Conservation (phyloP, 2,888 invertebrate genomes). For the Coleophora deauratella region DNA sequence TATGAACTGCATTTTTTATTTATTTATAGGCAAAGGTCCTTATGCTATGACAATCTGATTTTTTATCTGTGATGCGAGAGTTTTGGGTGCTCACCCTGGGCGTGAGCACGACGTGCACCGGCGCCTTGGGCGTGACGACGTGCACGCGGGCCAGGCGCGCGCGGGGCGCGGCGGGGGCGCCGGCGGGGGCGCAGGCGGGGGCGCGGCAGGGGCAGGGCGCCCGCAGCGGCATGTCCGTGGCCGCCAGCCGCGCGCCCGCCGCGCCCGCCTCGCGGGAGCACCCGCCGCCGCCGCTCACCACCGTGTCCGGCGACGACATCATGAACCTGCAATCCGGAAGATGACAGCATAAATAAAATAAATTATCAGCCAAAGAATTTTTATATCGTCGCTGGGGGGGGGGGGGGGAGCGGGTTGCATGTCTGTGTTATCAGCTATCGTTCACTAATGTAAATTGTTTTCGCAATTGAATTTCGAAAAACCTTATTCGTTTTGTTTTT, state of each 20-base stretch:
- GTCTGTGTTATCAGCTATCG: too few relatives aligned
- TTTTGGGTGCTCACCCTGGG: conserved; percentile 83
- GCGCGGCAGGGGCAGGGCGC: conserved; percentile 34
- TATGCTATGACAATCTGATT: too few relatives aligned
- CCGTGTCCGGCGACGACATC: conserved; percentile 89
- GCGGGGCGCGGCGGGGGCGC: conserved; percentile 36
- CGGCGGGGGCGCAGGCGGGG: conserved; percentile 19
- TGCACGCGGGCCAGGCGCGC: conserved; percentile 46
- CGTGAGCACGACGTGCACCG: conserved; percentile 89
- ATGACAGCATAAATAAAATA: too few relatives aligned
- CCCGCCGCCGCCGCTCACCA: conserved; percentile 77
- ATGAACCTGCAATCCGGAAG: conserved; percentile 62
- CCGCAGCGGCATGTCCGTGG: conserved; percentile 85
- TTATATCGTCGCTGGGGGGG: too few relatives aligned
- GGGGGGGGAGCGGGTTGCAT: too few relatives aligned
- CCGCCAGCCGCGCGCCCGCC: conserved; percentile 89
- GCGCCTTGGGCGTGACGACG: conserved; percentile 87
- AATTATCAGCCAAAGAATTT: too few relatives aligned
- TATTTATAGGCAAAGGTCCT: too few relatives aligned
- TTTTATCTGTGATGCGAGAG: too few relatives aligned
- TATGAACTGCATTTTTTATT: too few relatives aligned
- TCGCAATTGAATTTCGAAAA: too few relatives aligned
- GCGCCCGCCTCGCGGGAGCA: conserved; percentile 81
- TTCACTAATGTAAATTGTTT: too few relatives aligned
- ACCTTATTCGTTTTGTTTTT: too few relatives aligned